Evolutionary conservation across 2,113 vertebrate species (phyloP), one percentile per base, ranked within the genome.

Genomic region (Cervus canadensis): DNA sequence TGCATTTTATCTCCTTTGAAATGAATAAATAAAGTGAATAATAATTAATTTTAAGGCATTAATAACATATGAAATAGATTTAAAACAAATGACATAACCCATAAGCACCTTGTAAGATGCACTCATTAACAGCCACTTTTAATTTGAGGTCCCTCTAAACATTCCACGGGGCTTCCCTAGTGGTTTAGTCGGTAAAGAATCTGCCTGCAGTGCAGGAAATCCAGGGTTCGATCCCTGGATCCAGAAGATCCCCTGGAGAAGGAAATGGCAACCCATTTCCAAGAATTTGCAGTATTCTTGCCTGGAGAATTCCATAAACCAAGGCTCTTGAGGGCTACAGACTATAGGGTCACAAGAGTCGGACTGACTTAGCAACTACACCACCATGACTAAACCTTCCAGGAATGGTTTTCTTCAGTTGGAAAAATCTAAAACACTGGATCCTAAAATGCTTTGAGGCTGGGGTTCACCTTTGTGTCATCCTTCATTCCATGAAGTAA

Each of bases 391-490:
- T 40, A 25, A 74, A 40, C 19, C 36, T 74, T 74, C 67, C 36
- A 88, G 54, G 28, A 50, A 12, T 6, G 7, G 8, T 52, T 94
- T 89, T 57, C 40, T 94, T 82, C 17, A 21, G 64, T 87, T 89
- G 43, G 33, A 89, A 81, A 33, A 28, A 57, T 36, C 15, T 79
- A 52, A 85, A 60, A 87, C 90, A 59, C 19, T 57, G 84, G 52
- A 54, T 91, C 2, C 10, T 60, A 93, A 59, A 87, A 40, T 4
- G 8, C 60, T 90, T n/a, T n/a, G 81, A 56, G 59, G 26, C 6
- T 94, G 93, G 74, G 92, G 92, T 90, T 97, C 92, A 76, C 67
- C 71, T 92, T 16, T 86, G 36, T 91, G 84, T 83, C 94, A 40
- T 88, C 89, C 15, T 5, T 45, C 50, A 16, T 67, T 88, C 67